Evolutionary conservation across 2,797 vertebrate genomes (phyloP), one percentile per base, ranked within the genome.

Genomic region (Numenius phaeopus): DNA sequence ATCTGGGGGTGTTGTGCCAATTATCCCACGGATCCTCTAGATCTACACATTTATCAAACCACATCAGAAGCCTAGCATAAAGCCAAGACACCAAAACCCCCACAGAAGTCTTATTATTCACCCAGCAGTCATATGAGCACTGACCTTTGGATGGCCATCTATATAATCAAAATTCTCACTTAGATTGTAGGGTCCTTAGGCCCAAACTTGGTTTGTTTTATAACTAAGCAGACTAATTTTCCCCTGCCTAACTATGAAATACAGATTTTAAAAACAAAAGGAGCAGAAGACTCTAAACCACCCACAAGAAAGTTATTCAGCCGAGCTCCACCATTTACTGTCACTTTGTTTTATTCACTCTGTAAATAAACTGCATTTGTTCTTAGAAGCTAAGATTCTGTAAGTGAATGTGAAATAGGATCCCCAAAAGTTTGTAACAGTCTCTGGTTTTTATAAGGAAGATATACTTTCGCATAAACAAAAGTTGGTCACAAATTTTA

Each of bases 1-100:
- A 92, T 75, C 42, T 72, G 16, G 15, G 27, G 42, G 37, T 7
- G 10, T 32, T 79, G 32, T 3, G 87, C 94, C 95, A 96, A 83
- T 94, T 92, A 83, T 59, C 54, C 42, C 78, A 78, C 30, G 66
- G 75, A 92, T 94, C 42, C 54, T 87, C 72, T 59, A 81, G 30
- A 61, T 94, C 79, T 79, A 59, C 69, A 65, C 92, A 96, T 95
- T 95, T 86, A 94, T 95, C 95, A 97, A 89, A 78, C 39, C 17
- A 34, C 72, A 76, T 55, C 61, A 72, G 67, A 73, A 89, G 62
- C 42, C 42, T 46, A 80, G 57, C 11, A 27, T 47, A 87, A 89
- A 90, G 72, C 44, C 61, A 83, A 91, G 84, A 47, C 66, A 94
- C 50, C 76, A 86, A 96, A 70, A n/a, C 6, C 9, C 22, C 54